These are phyloP conservation scores for Labrus mixtus DNA, from an alignment of 2,113 vertebrate genomes.

Conservation along the genomic window DNA sequence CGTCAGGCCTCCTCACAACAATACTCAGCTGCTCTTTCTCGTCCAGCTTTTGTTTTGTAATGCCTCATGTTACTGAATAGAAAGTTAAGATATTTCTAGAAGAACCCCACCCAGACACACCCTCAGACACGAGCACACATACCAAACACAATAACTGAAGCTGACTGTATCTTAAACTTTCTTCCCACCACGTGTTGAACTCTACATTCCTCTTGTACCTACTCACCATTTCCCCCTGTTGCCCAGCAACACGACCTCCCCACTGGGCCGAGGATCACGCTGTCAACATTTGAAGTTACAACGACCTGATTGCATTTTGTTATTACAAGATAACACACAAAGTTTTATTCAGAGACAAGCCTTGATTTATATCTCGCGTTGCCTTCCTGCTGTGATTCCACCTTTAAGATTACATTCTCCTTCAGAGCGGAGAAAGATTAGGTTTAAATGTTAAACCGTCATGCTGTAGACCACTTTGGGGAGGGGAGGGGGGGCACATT, in stretches of 20 bases:
- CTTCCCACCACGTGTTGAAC: background rate
- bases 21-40: background rate
- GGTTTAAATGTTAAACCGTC: background rate
- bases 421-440: slow-evolving; percentile 5
- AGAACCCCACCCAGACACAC: background rate
- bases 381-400: background rate
- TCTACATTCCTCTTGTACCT: background rate
- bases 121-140: background rate
- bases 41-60: background rate
- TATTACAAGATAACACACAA: slow-evolving; percentile 21
- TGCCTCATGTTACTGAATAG: background rate
- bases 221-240: background rate
- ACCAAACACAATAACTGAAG: background rate
- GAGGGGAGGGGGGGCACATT: too few species aligned
- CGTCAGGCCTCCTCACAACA: background rate
- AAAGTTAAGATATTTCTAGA: slow-evolving; percentile 4
- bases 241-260: background rate
- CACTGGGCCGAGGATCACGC: background rate
- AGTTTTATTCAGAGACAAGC: background rate
- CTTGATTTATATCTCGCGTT: slow-evolving; percentile 5
- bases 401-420: background rate
- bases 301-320: slow-evolving; percentile 12
- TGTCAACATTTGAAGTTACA: slow-evolving; percentile 37
- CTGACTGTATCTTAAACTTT: background rate
- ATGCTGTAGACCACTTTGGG: too few species aligned